Base-by-base conservation (phyloP, 2,797 vertebrate species). In the Cyprinodon diabolis region DNA sequence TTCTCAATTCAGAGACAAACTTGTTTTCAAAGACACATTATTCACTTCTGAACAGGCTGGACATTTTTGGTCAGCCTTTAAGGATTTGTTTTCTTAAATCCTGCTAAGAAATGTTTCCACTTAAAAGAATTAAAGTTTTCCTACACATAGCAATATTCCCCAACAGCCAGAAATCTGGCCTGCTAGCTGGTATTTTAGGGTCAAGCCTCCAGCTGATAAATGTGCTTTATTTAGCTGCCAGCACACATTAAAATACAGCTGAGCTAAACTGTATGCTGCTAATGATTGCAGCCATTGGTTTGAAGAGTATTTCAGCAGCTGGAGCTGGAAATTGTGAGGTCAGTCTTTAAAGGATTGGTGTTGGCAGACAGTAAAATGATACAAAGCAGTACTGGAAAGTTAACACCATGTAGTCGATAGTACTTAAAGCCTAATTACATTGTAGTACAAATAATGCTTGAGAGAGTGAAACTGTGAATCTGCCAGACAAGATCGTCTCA, bases 361-460 rank as follows among this genome's bases (percentile, higher is more conserved):
- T 83, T 91, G 85, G 87, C 89, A 88, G 84, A 83, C 86, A 11
- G 79, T 68, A 71, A 80, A 84, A 83, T 80, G 54, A 86, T 87
- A 81, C 84, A 87, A 87, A 84, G 85, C 78, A 57, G 77, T 77
- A 91, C 86, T 87, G 82, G 11, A 75, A 62, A 52, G 68, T 85
- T 82, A 85, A 89, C 79, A 80, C 78, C n/a, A 49, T 77, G 79
- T 71, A 69, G 82, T 89, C 88, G 87, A 91, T 86, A 89, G 74
- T 71, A 88, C 79, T 78, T 79, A 74, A 67, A 82, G 45, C 71
- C 58, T 86, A 86, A 90, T 92, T 89, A 90, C 86, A 83, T 56
- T 15, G 19, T 75, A 81, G 80, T 79, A 84, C 68, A 84, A 87
- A 87, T 85, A 72, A 83, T 67, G 66, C 72, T 87, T 80, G 69